A percentile compares a stretch with the other conserved stretches of the same genome.
Evolutionary conservation across 2,888 invertebrate species (phyloP).

Genomic region (Philonicus albiceps): DNA sequence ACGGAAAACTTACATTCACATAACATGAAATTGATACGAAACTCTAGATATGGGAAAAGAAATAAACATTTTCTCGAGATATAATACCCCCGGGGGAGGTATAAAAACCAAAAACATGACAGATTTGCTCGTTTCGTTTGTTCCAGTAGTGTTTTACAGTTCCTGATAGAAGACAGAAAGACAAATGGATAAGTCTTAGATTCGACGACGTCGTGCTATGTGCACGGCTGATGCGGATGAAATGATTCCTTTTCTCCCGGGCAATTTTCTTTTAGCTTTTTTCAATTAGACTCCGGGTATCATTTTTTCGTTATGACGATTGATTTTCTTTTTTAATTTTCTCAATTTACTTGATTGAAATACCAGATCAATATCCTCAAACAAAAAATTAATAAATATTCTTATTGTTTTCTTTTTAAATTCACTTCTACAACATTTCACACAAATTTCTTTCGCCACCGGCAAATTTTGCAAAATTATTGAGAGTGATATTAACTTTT

Average conservation of each 20-base stretch:
- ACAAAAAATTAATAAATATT: too few relatives aligned
- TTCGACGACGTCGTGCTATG: background rate
- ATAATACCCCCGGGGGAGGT: conserved; percentile 47
- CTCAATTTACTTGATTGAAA: background rate
- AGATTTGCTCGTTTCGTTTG: conserved; percentile 49
- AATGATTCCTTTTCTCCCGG: background rate
- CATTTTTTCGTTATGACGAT: background rate
- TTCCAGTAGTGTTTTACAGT: conserved; percentile 45
- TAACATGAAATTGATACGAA: conserved; percentile 48
- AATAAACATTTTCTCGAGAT: conserved; percentile 49
- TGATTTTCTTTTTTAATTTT: background rate
- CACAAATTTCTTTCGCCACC: too few relatives aligned
- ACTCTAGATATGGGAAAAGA: conserved; percentile 42
- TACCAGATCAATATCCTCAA: background rate
- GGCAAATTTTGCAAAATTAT: too few relatives aligned
- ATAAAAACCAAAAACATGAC: conserved; percentile 49
- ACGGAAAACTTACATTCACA: conserved; percentile 37
- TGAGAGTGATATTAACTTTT: too few relatives aligned
- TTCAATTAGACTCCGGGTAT: background rate
- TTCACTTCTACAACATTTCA: too few relatives aligned
- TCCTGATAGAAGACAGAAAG: conserved; percentile 43
- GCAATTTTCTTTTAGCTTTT: background rate
- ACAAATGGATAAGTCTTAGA: conserved; percentile 32
- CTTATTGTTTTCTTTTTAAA: too few relatives aligned
- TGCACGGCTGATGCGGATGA: background rate